Evolutionary conservation across 2,797 vertebrate species (phyloP).

Genomic region (Meriones psammophilus): DNA sequence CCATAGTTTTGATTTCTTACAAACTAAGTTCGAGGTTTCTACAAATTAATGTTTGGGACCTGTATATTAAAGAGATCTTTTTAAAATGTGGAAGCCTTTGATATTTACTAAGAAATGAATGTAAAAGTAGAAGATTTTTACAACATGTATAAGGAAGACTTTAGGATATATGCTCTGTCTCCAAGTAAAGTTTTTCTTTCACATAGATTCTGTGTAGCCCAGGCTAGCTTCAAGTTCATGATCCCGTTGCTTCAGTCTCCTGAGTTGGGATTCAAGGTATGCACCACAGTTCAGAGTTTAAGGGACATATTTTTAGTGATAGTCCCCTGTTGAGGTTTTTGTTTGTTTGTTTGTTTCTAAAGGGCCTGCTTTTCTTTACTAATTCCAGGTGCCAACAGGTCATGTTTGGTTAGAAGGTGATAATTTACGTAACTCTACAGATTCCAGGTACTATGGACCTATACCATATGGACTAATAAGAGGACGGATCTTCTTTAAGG

Average conservation of each 20-base stretch:
- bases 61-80: conserved; percentile 74
- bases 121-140: conserved; percentile 11
- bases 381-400: conserved; percentile 95
- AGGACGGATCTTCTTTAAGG: conserved; percentile 98
- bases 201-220: not conserved
- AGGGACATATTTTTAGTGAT: not conserved
- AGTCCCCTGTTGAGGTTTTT: not conserved
- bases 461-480: conserved; percentile 97
- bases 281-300: not conserved
- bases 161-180: not conserved
- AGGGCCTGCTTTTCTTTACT: conserved; percentile 63
- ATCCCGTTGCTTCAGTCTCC: not conserved
- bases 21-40: conserved; percentile 89
- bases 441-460: conserved; percentile 97
- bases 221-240: not conserved
- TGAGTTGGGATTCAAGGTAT: not conserved
- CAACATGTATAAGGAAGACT: conserved; percentile 12
- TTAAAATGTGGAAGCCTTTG: conserved; percentile 69
- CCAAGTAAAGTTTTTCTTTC: not conserved
- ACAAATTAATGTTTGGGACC: conserved; percentile 87
- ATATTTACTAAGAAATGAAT: conserved; percentile 68
- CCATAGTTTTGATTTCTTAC: conserved; percentile 89
- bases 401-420: conserved; percentile 99
- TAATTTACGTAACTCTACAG: conserved; percentile 97
- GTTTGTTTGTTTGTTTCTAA: conserved; percentile 16